Base-by-base conservation (phyloP, 2,797 vertebrate genomes). In the Hyperoplus immaculatus region DNA sequence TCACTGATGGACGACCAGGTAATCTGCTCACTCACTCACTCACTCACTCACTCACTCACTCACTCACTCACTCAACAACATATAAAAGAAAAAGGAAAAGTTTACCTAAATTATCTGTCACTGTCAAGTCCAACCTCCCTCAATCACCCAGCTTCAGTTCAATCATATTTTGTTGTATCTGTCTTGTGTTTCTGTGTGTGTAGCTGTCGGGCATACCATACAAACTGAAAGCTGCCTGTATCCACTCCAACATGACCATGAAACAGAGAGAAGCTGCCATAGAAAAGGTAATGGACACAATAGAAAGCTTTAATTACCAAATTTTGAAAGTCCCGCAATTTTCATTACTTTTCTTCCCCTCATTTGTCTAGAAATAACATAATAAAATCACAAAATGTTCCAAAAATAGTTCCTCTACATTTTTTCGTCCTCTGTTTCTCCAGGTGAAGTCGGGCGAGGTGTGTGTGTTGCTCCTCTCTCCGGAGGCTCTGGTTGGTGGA, bases 1-100 rank as follows among this genome's bases (percentile, higher is more conserved):
- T 98, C 97, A 0, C 94, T 99, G 38, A 99, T 99, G 97, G 97
- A 99, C 0, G 97, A 98, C 88, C 98, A 99, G 95, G 98, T 99
- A 80, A 59, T 5, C 13, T 12, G 3, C 29, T 29, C 8, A 2
- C n/a, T n/a, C n/a, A n/a, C n/a, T n/a, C 42, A 9, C 14, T 15
- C 47, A 2, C 13, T 49, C 47, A 29, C 29, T 29, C 29, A 29
- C 29, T 29, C 29, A 5, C 47, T n/a, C 46, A n/a, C n/a, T n/a
- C n/a, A n/a, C n/a, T n/a, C n/a, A n/a, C n/a, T n/a, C n/a, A n/a
- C 66, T 64, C 41, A 57, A 46, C 60, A 15, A 72, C 51, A 36
- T 1, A 47, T 14, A 29, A 29, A 21, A 29, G 29, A 29, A 10
- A 29, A 6, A 18, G 8, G 2, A 21, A 10, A 21, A 9, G 9